Percentiles rank a stretch among this genome's conserved stretches.
phyloP scores from a whole-genome alignment of 1,140 invertebrate genomes.

The Lasioglossum baleicum region DNA sequence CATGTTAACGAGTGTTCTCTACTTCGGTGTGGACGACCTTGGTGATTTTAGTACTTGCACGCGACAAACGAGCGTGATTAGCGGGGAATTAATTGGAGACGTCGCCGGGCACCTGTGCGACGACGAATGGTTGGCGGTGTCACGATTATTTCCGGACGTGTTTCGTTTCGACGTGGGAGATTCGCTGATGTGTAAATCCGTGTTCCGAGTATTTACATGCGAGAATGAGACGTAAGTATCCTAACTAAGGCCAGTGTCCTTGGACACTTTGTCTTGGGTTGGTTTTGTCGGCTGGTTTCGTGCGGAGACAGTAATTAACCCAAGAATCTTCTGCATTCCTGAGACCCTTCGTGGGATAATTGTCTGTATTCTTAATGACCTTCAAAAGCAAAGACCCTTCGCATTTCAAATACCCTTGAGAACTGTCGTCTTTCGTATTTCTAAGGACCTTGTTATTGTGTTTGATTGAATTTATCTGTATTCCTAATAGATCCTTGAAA shows the following conservation, averaged over 20 bases:
- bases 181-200: not conserved
- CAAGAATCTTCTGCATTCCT: no score
- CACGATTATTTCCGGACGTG: not conserved
- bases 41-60: constrained; percentile 19
- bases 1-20: not conserved
- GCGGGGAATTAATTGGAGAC: constrained; percentile 11
- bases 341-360: no score
- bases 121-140: not conserved
- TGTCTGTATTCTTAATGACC: no score
- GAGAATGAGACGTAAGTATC: not conserved
- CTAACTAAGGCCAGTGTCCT: not conserved
- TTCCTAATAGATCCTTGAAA: no score
- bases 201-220: not conserved
- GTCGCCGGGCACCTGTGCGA: no score
- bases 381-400: no score
- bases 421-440: no score
- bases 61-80: constrained; percentile 20
- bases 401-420: no score
- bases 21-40: not conserved
- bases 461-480: no score
- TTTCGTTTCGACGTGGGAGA: not conserved
- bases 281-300: not conserved
- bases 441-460: no score
- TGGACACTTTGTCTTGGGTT: not conserved
- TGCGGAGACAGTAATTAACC: no score